Evolutionary conservation across 2,113 vertebrate species (phyloP).

Genomic region (Pipa parva): DNA sequence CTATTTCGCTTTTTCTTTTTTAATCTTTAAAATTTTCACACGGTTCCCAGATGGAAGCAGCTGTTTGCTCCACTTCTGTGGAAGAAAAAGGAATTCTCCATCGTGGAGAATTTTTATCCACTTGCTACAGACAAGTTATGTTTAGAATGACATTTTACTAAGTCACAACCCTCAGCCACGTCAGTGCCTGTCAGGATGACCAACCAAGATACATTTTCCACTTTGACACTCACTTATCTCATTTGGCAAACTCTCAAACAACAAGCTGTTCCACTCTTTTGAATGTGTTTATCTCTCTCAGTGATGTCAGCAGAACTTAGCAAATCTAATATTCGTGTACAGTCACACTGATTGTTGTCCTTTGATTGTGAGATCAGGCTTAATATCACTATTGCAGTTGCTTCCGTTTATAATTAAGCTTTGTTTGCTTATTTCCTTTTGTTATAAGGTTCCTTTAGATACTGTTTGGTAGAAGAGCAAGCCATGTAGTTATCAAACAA

Average conservation of each 20-base stretch:
- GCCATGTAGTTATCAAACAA: constrained; percentile 40
- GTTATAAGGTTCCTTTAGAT: constrained; percentile 43
- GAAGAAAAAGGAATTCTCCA: constrained; percentile 45
- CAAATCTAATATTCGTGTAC: constrained; percentile 67
- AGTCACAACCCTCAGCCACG: constrained; percentile 38
- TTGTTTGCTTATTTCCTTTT: constrained; percentile 44
- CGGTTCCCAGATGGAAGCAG: constrained; percentile 68
- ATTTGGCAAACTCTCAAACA: constrained; percentile 57
- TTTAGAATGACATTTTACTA: constrained; percentile 50
- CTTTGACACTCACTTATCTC: constrained; percentile 61
- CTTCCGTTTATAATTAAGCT: constrained; percentile 59
- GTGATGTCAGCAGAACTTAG: constrained; percentile 64
- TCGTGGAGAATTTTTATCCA: constrained; percentile 58
- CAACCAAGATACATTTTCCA: constrained; percentile 47
- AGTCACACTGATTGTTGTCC: constrained; percentile 53
- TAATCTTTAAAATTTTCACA: constrained; percentile 58
- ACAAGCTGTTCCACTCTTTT: constrained; percentile 58
- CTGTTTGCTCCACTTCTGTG: constrained; percentile 49
- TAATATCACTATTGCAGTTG: constrained; percentile 64
- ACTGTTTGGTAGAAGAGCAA: constrained; percentile 51
- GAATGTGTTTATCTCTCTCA: constrained; percentile 63
- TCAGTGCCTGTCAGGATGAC: constrained; percentile 45
- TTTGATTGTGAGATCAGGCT: constrained; percentile 60
- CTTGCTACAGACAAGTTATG: constrained; percentile 56
- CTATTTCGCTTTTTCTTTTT: constrained; percentile 75